A percentile compares a stretch with the other conserved stretches of the same genome.
These are phyloP conservation scores for Erpornis zantholeuca DNA, from an alignment of 2,113 vertebrate genomes.

Conservation along the genomic window DNA sequence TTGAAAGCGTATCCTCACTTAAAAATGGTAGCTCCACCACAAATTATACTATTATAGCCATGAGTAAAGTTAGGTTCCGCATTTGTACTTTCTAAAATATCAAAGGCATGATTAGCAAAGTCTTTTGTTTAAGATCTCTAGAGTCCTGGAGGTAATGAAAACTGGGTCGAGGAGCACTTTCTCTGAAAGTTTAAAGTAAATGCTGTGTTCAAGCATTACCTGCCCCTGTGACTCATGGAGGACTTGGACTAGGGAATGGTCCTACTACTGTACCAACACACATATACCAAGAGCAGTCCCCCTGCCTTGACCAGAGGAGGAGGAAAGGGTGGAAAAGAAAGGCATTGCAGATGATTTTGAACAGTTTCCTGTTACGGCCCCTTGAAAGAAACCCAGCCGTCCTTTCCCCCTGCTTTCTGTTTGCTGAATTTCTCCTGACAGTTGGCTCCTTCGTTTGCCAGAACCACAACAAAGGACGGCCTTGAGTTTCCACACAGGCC, in stretches of 20 bases:
- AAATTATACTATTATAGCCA: slow-evolving; percentile 44
- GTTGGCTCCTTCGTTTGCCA: slow-evolving; percentile 71
- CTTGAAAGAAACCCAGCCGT: slow-evolving; percentile 46
- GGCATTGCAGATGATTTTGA: slow-evolving; percentile 48
- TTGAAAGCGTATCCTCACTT: neutral
- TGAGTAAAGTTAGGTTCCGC: slow-evolving; percentile 57
- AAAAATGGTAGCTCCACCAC: slow-evolving; percentile 18
- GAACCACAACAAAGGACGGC: slow-evolving; percentile 78
- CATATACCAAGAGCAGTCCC: neutral
- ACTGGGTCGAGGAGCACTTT: neutral
- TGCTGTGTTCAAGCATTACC: neutral
- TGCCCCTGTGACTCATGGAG: neutral
- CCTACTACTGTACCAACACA: neutral
- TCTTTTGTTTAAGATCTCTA: slow-evolving; percentile 59
- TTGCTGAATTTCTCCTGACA: slow-evolving; percentile 72
- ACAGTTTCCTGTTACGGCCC: slow-evolving; percentile 49
- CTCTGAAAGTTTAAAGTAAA: neutral
- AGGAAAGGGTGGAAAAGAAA: neutral
- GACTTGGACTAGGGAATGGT: neutral
- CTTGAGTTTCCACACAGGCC: slow-evolving; percentile 73
- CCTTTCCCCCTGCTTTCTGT: slow-evolving; percentile 72
- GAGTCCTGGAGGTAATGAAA: slow-evolving; percentile 56
- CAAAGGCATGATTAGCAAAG: slow-evolving; percentile 65
- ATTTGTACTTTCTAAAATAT: slow-evolving; percentile 71
- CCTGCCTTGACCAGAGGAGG: neutral